These are phyloP conservation scores for Molossus molossus DNA, from an alignment of 2,797 vertebrate species.

Conservation along the genomic window DNA sequence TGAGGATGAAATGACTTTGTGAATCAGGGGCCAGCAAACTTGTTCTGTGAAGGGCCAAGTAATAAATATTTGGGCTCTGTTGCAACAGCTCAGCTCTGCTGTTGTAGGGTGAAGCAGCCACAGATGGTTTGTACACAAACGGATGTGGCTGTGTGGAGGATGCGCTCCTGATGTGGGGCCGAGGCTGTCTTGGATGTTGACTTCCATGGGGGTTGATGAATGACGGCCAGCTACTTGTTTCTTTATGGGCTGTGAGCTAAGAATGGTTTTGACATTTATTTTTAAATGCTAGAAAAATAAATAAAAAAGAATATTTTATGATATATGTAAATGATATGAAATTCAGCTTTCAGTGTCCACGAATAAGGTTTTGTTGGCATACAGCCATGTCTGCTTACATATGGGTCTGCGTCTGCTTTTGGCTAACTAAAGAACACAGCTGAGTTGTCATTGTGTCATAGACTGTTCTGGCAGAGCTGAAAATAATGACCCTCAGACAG, in stretches of 20 bases:
- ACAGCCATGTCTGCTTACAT: neutral
- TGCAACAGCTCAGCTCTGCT: neutral
- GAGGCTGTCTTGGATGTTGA: neutral
- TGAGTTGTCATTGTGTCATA: neutral
- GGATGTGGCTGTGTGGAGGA: rapidly evolving
- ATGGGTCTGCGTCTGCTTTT: neutral
- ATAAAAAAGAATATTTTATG: neutral
- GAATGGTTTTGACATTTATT: neutral
- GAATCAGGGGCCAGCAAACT: neutral
- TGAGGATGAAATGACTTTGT: neutral
- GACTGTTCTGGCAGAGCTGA: neutral
- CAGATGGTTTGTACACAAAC: rapidly evolving
- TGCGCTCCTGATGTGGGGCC: no score
- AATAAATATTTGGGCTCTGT: neutral
- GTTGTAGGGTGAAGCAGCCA: neutral
- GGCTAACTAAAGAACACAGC: no score
- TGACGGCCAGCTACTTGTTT: neutral
- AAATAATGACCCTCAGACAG: neutral
- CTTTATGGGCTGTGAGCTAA: neutral
- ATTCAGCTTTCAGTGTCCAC: neutral
- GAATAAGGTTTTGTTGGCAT: neutral
- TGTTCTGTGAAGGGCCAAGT: neutral
- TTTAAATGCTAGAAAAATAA: neutral
- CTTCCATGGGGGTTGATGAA: neutral
- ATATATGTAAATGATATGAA: neutral